A percentile compares a stretch with the other conserved stretches of the same genome.
Conservation (phyloP, 2,113 vertebrate genomes). For the Heterochromis multidens region DNA sequence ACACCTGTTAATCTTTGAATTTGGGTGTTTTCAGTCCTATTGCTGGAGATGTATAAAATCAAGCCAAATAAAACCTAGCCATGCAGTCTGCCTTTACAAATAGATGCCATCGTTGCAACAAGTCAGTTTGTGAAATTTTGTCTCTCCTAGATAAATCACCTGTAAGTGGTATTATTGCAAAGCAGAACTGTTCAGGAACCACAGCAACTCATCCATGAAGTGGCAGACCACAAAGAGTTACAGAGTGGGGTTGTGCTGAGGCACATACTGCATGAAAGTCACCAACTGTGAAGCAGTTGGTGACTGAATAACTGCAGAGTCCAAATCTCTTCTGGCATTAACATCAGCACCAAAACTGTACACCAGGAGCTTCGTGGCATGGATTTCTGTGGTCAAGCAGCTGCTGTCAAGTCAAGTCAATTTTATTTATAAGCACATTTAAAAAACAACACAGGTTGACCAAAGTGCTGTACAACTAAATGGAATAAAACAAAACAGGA, state of each 20-base stretch:
- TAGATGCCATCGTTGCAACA: background rate
- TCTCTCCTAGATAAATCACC: background rate
- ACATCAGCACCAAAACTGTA: background rate
- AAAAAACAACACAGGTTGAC: no score
- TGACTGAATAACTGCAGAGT: background rate
- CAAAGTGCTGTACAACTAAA: no score
- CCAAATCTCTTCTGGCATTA: background rate
- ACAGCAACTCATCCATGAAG: background rate
- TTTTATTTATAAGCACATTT: no score
- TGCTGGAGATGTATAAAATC: background rate
- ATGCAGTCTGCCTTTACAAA: background rate
- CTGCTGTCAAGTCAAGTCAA: no score
- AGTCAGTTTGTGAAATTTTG: background rate
- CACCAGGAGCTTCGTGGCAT: background rate
- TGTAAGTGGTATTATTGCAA: background rate
- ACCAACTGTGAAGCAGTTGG: no score
- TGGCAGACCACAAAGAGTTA: background rate
- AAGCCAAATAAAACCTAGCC: background rate
- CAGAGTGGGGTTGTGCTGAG: background rate
- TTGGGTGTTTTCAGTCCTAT: background rate
- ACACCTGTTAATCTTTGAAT: background rate
- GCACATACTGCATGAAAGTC: background rate
- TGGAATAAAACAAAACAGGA: no score
- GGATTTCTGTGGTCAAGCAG: background rate
- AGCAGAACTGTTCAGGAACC: background rate